Conservation (phyloP, 1,140 invertebrate species). For the Lepidotrigona ventralis region DNA sequence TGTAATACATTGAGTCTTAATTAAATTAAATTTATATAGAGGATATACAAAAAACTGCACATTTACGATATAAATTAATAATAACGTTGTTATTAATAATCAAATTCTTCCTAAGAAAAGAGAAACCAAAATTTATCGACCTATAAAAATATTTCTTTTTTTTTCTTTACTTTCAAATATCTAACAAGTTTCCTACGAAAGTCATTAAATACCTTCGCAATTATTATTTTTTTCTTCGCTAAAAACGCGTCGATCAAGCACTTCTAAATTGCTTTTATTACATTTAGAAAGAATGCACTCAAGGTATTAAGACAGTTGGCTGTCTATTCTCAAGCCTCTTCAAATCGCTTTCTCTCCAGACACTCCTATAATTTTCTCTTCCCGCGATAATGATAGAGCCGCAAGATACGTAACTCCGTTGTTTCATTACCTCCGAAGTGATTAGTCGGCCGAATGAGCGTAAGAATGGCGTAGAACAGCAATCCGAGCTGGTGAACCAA, state of each 20-base stretch:
- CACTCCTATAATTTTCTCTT: not conserved
- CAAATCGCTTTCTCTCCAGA: not conserved
- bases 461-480: constrained; percentile 78
- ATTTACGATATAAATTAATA: no score
- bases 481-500: constrained; percentile 79
- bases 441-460: constrained; percentile 78
- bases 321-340: not conserved
- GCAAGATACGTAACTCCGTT: not conserved
- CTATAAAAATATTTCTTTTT: no score
- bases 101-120: no score
- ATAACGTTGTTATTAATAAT: no score
- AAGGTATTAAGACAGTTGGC: not conserved
- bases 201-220: no score
- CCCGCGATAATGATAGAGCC: not conserved
- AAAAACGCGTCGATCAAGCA: not conserved
- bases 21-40: no score
- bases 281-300: not conserved
- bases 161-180: no score
- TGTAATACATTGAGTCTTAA: no score
- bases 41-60: no score
- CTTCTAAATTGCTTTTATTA: not conserved
- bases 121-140: no score
- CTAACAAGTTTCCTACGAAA: no score
- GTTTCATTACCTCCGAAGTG: constrained; percentile 73
- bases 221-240: no score